Conservation (phyloP, 2,797 vertebrate species). For the Babyrousa celebensis region DNA sequence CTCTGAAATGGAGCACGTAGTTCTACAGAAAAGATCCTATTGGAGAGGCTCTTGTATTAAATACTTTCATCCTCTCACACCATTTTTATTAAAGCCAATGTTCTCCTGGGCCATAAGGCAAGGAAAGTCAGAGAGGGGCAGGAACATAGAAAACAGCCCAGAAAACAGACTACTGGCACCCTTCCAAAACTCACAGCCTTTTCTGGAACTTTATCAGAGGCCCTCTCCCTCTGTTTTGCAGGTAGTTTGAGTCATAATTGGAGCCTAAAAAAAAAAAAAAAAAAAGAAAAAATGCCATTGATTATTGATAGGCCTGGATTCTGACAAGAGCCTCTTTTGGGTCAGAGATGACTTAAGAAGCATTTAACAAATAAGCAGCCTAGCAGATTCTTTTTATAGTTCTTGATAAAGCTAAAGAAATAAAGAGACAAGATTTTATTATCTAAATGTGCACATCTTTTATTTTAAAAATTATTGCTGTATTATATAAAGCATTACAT, state of each 20-base stretch:
- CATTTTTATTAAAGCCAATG: constrained; percentile 59
- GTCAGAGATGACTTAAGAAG: constrained; percentile 34
- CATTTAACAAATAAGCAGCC: constrained; percentile 55
- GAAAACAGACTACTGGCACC: neutral
- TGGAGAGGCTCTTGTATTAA: constrained; percentile 25
- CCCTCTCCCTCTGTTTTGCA: neutral
- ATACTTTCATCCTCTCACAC: constrained; percentile 25
- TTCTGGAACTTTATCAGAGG: neutral
- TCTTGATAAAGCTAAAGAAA: constrained; percentile 62
- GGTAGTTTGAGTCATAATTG: constrained; percentile 58
- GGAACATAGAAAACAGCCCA: constrained; percentile 45
- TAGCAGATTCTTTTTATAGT: constrained; percentile 68
- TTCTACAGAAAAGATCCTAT: constrained; percentile 47
- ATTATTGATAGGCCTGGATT: constrained; percentile 61
- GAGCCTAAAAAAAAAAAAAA: constrained; percentile 63
- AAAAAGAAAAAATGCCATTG: constrained; percentile 72
- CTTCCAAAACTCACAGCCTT: constrained; percentile 16
- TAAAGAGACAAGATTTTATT: constrained; percentile 48
- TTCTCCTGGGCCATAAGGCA: neutral
- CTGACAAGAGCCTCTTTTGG: constrained; percentile 66
- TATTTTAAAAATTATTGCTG: constrained; percentile 81
- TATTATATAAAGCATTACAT: constrained; percentile 78
- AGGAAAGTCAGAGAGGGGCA: neutral
- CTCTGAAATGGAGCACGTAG: constrained; percentile 60
- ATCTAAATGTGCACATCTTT: constrained; percentile 76